Conservation (phyloP, 1,140 invertebrate species). For the Drosophila jambulina region DNA sequence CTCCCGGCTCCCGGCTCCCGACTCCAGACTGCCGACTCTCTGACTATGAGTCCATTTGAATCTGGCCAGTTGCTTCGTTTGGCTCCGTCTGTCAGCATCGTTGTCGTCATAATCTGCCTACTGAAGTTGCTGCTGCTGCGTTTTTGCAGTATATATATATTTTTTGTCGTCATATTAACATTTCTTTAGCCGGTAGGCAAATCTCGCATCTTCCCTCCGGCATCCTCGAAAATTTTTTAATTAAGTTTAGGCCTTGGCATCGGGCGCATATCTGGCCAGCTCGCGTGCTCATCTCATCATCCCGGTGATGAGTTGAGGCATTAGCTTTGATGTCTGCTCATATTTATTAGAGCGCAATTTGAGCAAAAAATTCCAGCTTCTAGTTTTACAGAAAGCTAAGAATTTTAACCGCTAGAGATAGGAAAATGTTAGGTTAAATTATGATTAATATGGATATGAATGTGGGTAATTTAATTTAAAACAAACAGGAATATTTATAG, state of each 20-base stretch:
- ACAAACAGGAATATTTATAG: background rate
- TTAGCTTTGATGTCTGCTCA: conserved; percentile 79
- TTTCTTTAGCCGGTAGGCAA: conserved; percentile 65
- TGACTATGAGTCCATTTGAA: conserved; percentile 18
- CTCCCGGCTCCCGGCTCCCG: conserved; percentile 1
- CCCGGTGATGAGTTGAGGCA: conserved; percentile 76
- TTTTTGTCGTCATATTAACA: conserved; percentile 42
- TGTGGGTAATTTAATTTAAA: background rate
- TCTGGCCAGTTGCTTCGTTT: conserved; percentile 28
- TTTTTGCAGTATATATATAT: conserved; percentile 31
- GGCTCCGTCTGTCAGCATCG: conserved; percentile 49
- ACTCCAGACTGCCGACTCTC: conserved; percentile 2
- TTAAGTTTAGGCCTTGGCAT: conserved; percentile 73
- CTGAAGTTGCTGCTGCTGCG: conserved; percentile 25
- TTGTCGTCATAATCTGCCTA: conserved; percentile 53
- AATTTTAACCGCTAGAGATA: conserved; percentile 19
- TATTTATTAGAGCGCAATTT: conserved; percentile 82
- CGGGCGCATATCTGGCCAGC: conserved; percentile 37
- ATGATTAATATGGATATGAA: background rate
- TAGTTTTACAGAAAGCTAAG: conserved; percentile 11
- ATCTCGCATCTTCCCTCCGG: conserved; percentile 54
- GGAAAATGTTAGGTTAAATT: background rate
- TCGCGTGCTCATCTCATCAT: conserved; percentile 72
- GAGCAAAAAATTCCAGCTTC: conserved; percentile 52
- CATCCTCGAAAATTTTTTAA: conserved; percentile 58